phyloP scores from a whole-genome alignment of 2,113 vertebrate species.

The Alectura lathami region DNA sequence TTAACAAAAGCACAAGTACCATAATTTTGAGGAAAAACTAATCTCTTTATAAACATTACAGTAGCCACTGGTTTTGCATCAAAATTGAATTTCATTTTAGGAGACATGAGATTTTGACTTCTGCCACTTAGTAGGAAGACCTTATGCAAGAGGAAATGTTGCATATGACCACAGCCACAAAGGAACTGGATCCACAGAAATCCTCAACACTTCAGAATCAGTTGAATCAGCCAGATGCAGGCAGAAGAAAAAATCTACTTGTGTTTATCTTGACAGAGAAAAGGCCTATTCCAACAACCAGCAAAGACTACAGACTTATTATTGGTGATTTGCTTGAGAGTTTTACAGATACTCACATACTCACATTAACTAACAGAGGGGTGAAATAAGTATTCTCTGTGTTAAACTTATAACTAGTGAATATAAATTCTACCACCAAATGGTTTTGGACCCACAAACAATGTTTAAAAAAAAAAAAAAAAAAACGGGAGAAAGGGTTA shows the following conservation, averaged over 20 bases:
- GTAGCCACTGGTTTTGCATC: background rate
- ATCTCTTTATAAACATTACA: background rate
- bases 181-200: background rate
- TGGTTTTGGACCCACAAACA: background rate
- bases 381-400: background rate
- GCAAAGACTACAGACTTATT: background rate
- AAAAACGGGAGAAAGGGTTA: background rate
- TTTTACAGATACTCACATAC: background rate
- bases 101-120: background rate
- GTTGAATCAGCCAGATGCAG: background rate
- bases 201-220: background rate
- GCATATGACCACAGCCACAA: background rate
- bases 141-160: background rate
- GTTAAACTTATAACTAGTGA: background rate
- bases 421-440: background rate
- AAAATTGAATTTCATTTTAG: background rate
- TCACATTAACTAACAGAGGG: background rate
- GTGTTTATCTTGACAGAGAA: background rate
- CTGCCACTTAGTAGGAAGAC: background rate
- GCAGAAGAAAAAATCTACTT: background rate
- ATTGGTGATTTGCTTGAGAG: background rate
- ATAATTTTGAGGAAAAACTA: background rate
- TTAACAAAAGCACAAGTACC: background rate
- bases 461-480: slow-evolving; percentile 7
- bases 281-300: background rate